Conservation (phyloP, 2,888 invertebrate species). For the Xiphydria camelus region DNA sequence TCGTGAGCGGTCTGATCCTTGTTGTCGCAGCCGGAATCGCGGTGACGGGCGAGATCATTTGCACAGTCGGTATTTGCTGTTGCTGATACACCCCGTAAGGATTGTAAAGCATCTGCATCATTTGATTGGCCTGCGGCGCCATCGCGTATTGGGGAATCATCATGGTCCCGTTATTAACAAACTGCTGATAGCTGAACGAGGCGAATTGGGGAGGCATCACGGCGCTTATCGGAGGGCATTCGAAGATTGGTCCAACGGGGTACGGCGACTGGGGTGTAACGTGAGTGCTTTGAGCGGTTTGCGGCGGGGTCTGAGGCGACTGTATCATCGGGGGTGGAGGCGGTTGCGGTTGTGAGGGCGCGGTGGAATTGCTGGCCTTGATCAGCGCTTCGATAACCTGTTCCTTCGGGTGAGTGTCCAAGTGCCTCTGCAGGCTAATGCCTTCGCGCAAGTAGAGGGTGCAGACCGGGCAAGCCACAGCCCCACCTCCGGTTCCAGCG, state of each 20-base stretch:
- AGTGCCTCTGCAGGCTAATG: constrained; percentile 77
- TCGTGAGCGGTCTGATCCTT: constrained; percentile 36
- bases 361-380: constrained; percentile 55
- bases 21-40: constrained; percentile 44
- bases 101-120: constrained; percentile 60
- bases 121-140: constrained; percentile 60
- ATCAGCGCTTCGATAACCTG: constrained; percentile 82
- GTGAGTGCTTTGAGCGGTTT: constrained; percentile 28
- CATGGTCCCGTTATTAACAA: constrained; percentile 62
- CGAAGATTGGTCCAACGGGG: constrained; percentile 52
- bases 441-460: constrained; percentile 82
- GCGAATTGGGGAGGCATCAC: constrained; percentile 53
- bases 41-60: constrained; percentile 60
- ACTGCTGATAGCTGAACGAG: constrained; percentile 64
- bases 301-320: constrained; percentile 30
- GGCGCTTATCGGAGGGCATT: constrained; percentile 52
- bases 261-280: constrained; percentile 45
- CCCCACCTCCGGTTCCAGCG: constrained; percentile 36
- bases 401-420: constrained; percentile 86
- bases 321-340: constrained; percentile 50
- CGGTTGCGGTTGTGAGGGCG: constrained; percentile 40
- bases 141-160: constrained; percentile 62
- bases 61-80: constrained; percentile 59
- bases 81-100: constrained; percentile 63
- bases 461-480: constrained; percentile 76